Conservation (phyloP, 2,888 invertebrate species). For the Drosophila meridiana region DNA sequence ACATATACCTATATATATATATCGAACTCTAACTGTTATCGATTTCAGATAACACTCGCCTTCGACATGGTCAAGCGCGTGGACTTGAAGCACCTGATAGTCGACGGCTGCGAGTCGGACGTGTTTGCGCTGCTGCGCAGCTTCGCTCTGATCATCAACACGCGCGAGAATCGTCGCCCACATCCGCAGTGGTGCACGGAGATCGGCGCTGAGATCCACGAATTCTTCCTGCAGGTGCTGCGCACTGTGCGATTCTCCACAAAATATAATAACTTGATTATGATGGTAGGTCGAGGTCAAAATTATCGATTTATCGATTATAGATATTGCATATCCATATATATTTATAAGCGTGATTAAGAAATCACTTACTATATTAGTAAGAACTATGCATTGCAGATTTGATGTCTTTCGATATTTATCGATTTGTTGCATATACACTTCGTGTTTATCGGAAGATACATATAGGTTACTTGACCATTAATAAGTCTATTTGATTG, state of each 20-base stretch:
- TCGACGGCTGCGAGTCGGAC: conserved; percentile 17
- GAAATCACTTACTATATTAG: no score
- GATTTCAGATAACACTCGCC: conserved; percentile 35
- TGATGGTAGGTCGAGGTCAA: conserved; percentile 42
- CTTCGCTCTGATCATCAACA: conserved; percentile 51
- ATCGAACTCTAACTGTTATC: no score
- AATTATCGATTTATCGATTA: not conserved
- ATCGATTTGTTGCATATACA: not conserved
- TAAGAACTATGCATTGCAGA: no score
- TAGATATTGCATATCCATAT: no score
- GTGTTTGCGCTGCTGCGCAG: conserved; percentile 50
- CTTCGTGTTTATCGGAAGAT: no score
- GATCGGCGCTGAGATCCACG: conserved; percentile 35
- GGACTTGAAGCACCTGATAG: conserved; percentile 49
- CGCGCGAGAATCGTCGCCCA: conserved; percentile 24
- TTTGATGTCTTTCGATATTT: not conserved
- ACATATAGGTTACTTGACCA: no score
- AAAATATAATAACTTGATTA: conserved; percentile 24
- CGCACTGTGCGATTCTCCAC: conserved; percentile 13
- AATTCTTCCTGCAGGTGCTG: conserved; percentile 43
- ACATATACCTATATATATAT: not conserved
- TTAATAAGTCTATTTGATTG: no score
- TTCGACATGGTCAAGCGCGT: conserved; percentile 49
- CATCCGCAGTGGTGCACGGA: conserved; percentile 30
- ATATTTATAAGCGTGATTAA: no score